Evolutionary conservation across 2,113 vertebrate genomes (phyloP).

Genomic region (Cichladusa arquata): DNA sequence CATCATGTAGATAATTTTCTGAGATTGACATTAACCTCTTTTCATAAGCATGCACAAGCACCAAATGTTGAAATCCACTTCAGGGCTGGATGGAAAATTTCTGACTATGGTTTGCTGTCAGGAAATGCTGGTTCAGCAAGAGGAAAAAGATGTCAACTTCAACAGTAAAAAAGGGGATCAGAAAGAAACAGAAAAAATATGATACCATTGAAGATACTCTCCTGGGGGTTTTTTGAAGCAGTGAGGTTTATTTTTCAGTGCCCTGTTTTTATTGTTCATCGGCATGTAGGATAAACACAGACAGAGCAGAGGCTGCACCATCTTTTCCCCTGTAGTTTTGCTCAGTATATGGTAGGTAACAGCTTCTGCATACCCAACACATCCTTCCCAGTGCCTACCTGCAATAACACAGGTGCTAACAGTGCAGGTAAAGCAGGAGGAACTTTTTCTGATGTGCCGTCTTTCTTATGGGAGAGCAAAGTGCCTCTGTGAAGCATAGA

Average conservation of each 20-base stretch:
- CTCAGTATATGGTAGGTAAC: not conserved
- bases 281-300: not conserved
- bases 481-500: not conserved
- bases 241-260: not conserved
- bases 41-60: not conserved
- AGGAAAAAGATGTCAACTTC: conserved; percentile 55
- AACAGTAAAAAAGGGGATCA: conserved; percentile 5
- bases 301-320: not conserved
- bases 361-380: not conserved
- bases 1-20: not conserved
- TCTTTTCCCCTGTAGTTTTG: not conserved
- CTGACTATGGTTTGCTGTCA: conserved; percentile 27
- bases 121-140: conserved; percentile 58
- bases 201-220: not conserved
- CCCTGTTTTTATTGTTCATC: not conserved
- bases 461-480: not conserved
- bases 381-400: not conserved
- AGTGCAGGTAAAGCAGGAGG: accelerated
- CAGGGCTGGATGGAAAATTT: conserved; percentile 47
- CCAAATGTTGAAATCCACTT: conserved; percentile 27
- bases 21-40: not conserved
- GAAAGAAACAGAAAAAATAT: conserved; percentile 4
- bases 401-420: not conserved
- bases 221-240: not conserved
- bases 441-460: not conserved